Conservation (phyloP, 2,797 vertebrate species). For the Phrynocephalus vlangalii region DNA sequence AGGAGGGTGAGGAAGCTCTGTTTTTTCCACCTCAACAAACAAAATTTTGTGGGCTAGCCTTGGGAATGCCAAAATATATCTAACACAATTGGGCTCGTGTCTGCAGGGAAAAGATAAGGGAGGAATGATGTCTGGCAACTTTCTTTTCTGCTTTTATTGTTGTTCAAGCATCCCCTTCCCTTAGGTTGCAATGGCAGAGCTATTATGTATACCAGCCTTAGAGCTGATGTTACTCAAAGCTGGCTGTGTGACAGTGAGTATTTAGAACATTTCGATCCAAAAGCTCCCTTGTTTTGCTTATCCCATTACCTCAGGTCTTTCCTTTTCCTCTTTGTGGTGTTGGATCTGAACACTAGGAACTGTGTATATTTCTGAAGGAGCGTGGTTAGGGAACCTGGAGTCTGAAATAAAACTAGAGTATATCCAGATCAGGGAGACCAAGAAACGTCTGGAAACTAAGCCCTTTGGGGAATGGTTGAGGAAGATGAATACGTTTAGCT, state of each 20-base stretch:
- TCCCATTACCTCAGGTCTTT: neutral
- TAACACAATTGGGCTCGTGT: neutral
- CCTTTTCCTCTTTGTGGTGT: neutral
- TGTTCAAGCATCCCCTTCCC: neutral
- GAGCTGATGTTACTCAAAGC: neutral
- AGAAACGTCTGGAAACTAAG: too few species aligned
- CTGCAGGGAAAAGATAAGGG: neutral
- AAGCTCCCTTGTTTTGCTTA: neutral
- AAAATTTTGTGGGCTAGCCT: neutral
- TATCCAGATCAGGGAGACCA: too few species aligned
- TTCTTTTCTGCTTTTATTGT: neutral
- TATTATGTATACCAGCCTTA: neutral
- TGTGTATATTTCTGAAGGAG: too few species aligned
- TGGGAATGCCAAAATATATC: neutral
- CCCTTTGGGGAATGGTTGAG: too few species aligned
- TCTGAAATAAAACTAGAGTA: too few species aligned
- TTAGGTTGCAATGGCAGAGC: neutral
- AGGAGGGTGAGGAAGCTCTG: neutral
- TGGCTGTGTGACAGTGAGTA: neutral
- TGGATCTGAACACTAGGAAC: neutral
- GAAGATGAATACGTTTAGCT: too few species aligned
- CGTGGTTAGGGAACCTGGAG: too few species aligned
- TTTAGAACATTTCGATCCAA: neutral
- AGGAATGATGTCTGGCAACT: neutral
- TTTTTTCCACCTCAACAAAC: neutral